phyloP scores from a whole-genome alignment of 2,797 vertebrate genomes.

The Carduelis carduelis region DNA sequence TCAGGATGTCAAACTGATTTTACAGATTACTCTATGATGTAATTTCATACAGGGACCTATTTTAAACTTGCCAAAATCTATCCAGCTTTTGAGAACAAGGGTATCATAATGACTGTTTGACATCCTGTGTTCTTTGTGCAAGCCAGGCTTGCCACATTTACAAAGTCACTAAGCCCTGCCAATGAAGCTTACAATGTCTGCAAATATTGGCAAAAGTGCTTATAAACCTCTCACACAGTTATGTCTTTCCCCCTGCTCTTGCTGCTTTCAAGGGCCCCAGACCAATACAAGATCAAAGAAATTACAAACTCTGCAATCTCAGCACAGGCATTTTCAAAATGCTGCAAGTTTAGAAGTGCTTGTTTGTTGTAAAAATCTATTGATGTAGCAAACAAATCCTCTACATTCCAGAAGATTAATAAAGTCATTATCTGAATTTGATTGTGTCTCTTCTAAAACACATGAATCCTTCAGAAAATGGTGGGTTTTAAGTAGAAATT shows the following conservation, averaged over 20 bases:
- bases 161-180: slow-evolving; percentile 21
- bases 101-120: slow-evolving; percentile 15
- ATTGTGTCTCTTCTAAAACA: not conserved
- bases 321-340: slow-evolving; percentile 8
- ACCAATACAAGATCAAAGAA: slow-evolving; percentile 28
- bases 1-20: slow-evolving; percentile 27
- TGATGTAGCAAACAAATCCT: not conserved
- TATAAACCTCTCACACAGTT: slow-evolving; percentile 5
- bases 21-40: not conserved
- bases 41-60: not conserved
- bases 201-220: slow-evolving; percentile 41
- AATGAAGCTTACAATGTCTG: slow-evolving; percentile 14
- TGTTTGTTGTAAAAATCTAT: slow-evolving; percentile 21
- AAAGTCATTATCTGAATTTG: not conserved
- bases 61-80: slow-evolving; percentile 4
- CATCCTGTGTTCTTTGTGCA: slow-evolving; percentile 15
- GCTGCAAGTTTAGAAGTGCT: not conserved
- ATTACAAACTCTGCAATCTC: not conserved
- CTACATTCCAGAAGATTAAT: not conserved
- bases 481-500: not conserved
- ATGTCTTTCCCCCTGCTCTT: not conserved
- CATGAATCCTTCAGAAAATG: not conserved
- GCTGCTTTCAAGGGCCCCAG: slow-evolving; percentile 13
- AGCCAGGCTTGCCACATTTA: slow-evolving; percentile 13
- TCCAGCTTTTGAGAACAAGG: not conserved